These are phyloP conservation scores for Cerastis rubricosa DNA, from an alignment of 2,888 invertebrate species.

Conservation along the genomic window DNA sequence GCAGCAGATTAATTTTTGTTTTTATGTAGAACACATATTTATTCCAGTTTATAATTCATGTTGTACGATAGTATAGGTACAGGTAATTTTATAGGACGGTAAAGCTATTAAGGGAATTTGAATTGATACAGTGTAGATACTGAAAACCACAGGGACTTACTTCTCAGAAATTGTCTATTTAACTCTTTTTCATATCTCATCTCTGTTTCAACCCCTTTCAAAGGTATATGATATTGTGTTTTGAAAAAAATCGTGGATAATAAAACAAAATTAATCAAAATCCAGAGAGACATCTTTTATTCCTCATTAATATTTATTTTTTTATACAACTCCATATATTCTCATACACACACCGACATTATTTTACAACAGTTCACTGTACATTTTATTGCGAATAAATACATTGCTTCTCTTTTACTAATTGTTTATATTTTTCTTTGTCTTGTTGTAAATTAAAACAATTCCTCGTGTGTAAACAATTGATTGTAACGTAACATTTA, in stretches of 20 bases:
- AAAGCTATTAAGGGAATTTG: not conserved
- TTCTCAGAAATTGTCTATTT: not conserved
- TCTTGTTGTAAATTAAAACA: constrained; percentile 68
- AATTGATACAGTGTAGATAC: not conserved
- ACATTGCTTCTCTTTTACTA: constrained; percentile 81
- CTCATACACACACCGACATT: constrained; percentile 82
- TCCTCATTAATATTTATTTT: constrained; percentile 80
- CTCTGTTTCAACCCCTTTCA: not conserved
- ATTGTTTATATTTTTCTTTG: constrained; percentile 46
- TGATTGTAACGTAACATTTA: constrained; percentile 49
- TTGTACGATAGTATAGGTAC: not conserved
- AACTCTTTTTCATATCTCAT: not conserved
- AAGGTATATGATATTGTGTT: not conserved
- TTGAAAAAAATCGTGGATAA: constrained; percentile 33
- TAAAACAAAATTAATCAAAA: constrained; percentile 76
- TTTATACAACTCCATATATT: constrained; percentile 81
- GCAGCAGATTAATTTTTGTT: not conserved
- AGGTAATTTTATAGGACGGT: not conserved
- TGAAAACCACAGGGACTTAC: not conserved
- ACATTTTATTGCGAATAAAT: constrained; percentile 89
- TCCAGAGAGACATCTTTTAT: constrained; percentile 88
- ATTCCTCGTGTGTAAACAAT: constrained; percentile 56
- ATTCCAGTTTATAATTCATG: not conserved
- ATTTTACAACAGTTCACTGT: constrained; percentile 81
- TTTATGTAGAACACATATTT: not conserved